Evolutionary conservation across 1,140 invertebrate genomes (phyloP), one percentile per base, ranked within the genome.

Genomic region (Cardiocondyla obscurior): DNA sequence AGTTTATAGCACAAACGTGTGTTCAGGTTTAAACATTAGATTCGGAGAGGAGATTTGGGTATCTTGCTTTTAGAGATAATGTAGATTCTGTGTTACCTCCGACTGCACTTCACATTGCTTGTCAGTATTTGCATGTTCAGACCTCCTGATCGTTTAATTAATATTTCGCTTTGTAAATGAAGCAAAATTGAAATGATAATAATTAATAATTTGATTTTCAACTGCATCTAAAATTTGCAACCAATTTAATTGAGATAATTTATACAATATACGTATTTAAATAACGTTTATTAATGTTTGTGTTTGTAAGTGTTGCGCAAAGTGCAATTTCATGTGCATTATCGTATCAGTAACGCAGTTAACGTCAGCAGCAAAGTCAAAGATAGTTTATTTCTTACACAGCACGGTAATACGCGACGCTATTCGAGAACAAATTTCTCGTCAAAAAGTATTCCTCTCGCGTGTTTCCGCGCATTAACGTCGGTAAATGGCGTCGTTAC

Each of bases 361-460:
- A 44, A 74, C 30, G 19, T 25, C 49, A 55, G 33, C 33, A 14
- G 1, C 14, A 44, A 57, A 12, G 28, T 60, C 25, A 33, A 74
- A 74, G 36, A n/a, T 12, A 62, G 22, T 30, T 14, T 30, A 42
- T 60, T 73, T 16, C 16, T 42, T 42, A 36, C 28, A 22, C 36
- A 74, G 30, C 12, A 44, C n/a, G 7, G 14, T 14, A 58, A 12
- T 6, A 16, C 12, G 22, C n/a, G 55, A 36, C 44, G 3, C 12
- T 42, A 36, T 12, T 74, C n/a, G 39, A 10, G 16, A 42, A 46
- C 57, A 74, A 74, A 74, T 42, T 74, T 74, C 12, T 39, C 16
- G 51, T 57, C 14, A 76, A 64, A 22, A 46, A 64, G 42, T n/a
- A 12, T 62, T 10, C 22, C 53, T 19, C 33, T 42, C 36, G 19